Evolutionary conservation across 1,140 invertebrate species (phyloP).

Genomic region (Drosophila malerkotliana): DNA sequence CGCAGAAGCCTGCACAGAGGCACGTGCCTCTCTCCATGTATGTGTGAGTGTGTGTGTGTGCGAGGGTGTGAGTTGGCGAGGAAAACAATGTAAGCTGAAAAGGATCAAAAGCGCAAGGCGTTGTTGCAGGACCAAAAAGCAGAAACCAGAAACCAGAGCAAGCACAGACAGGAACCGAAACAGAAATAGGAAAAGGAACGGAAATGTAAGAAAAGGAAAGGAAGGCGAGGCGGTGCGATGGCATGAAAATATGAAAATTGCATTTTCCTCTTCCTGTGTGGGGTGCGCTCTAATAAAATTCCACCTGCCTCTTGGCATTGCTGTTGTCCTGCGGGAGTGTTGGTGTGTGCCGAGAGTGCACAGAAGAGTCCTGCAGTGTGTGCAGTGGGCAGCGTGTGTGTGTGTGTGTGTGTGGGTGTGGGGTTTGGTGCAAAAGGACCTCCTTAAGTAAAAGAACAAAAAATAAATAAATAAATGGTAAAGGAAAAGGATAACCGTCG

Average conservation of each 20-base stretch:
- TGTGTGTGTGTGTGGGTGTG: neutral
- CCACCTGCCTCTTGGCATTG: slow-evolving; percentile 4
- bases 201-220: neutral
- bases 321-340: slow-evolving; percentile 26
- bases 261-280: slow-evolving; percentile 66
- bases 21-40: slow-evolving; percentile 6
- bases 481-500: slow-evolving; percentile 22
- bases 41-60: slow-evolving; percentile 28
- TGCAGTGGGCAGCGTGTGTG: slow-evolving; percentile 3
- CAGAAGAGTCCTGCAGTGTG: slow-evolving; percentile 16
- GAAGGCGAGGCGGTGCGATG: slow-evolving; percentile 8
- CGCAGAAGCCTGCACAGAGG: slow-evolving; percentile 40
- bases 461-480: slow-evolving; percentile 7
- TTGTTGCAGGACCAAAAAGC: slow-evolving; percentile 43
- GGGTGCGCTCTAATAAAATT: slow-evolving; percentile 45
- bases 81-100: slow-evolving; percentile 64
- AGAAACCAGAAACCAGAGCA: slow-evolving; percentile 16
- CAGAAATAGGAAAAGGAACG: slow-evolving; percentile 1
- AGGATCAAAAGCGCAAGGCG: slow-evolving; percentile 62
- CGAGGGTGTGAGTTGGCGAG: slow-evolving; percentile 23
- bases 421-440: slow-evolving; percentile 6
- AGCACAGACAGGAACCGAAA: neutral
- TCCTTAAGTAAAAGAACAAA: neutral
- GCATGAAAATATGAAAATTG: slow-evolving; percentile 69
- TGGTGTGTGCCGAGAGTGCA: neutral